phyloP scores from a whole-genome alignment of 2,113 vertebrate species.

The Lipophrys pholis region DNA sequence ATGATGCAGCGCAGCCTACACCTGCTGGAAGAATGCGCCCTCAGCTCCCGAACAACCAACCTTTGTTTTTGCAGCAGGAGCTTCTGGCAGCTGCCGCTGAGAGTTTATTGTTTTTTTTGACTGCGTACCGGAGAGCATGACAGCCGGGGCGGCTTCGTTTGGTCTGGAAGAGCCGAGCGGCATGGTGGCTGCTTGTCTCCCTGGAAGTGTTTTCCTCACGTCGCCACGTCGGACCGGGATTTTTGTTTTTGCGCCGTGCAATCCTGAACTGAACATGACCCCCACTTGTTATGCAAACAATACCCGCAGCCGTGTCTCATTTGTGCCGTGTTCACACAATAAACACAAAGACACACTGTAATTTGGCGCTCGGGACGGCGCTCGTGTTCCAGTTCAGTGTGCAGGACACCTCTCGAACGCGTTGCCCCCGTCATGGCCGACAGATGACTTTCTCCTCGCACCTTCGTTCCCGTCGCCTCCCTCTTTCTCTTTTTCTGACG shows the following conservation, averaged over 20 bases:
- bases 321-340: conserved; percentile 59
- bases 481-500: conserved; percentile 8
- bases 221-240: conserved; percentile 37
- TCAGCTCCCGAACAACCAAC: conserved; percentile 20
- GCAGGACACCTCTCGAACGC: conserved; percentile 44
- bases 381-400: conserved; percentile 55
- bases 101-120: conserved; percentile 54
- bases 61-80: conserved; percentile 43
- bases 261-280: conserved; percentile 68
- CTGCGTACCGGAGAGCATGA: conserved; percentile 39
- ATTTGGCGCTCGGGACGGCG: conserved; percentile 32
- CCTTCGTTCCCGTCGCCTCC: not conserved
- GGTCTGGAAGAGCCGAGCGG: conserved; percentile 47
- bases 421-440: conserved; percentile 33
- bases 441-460: conserved; percentile 29
- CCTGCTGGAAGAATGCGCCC: conserved; percentile 11
- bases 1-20: not conserved
- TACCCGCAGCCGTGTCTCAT: conserved; percentile 56
- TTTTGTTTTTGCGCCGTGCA: conserved; percentile 52
- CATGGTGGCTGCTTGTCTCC: conserved; percentile 44
- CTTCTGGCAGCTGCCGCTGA: conserved; percentile 59
- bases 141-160: conserved; percentile 51
- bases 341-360: conserved; percentile 59
- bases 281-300: conserved; percentile 68
- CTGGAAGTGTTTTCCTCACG: conserved; percentile 52